Base-by-base conservation (phyloP, 2,888 invertebrate species). In the Eulithis prunata region DNA sequence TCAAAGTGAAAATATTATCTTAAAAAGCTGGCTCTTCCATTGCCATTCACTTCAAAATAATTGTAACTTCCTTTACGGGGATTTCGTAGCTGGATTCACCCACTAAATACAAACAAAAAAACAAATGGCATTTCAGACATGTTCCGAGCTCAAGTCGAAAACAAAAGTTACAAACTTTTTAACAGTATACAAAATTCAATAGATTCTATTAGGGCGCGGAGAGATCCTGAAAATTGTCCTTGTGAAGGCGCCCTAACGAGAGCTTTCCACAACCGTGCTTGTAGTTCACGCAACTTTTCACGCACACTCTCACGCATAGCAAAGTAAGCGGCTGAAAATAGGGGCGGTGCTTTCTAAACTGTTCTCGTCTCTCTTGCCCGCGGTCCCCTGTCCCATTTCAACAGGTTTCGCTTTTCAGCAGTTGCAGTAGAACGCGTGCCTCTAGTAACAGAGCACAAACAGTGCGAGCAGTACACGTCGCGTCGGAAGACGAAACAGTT, bases 371-470 rank as follows among this genome's bases (percentile, higher is more conserved):
- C 86, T 60, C 77, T 93, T 86, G 73, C 85, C 69, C 91, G 64
- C 85, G 81, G 85, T 83, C 82, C 82, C 83, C 87, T 76, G 84
- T 90, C 87, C 90, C 85, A 92, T 91, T 92, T 92, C 93, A 93
- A 93, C 93, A 93, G 93, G 93, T 93, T 92, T 91, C 90, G 88
- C 88, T 85, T 93, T 90, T 92, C 91, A 92, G 89, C 84, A 82
- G 85, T 88, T 88, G 89, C 91, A 90, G 87, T 83, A 80, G 86
- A 87, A 85, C 87, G 90, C 90, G 91, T 91, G 89, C 87, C 90
- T 85, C 86, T 91, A 90, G 91, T 91, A 89, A 88, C 88, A 81
- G 88, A 86, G 91, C 87, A 88, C 91, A 89, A 91, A 91, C 90
- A 88, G 90, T 83, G 82, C 85, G 88, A 79, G 84, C 88, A 79